phyloP scores from a whole-genome alignment of 2,888 invertebrate species.

The Andricus quercusramuli region DNA sequence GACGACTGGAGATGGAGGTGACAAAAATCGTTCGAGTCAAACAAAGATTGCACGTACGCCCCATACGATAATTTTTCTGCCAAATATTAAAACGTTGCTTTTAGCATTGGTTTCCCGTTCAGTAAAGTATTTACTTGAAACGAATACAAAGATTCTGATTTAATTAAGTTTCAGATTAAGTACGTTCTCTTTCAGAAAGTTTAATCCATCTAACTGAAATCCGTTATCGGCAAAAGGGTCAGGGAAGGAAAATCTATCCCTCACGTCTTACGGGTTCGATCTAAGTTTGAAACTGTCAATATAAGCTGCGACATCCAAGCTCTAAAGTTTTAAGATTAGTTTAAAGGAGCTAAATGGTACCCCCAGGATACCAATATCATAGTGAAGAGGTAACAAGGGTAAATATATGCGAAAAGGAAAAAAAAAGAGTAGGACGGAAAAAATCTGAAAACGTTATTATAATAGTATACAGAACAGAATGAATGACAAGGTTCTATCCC shows the following conservation, averaged over 20 bases:
- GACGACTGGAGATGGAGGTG: too few species aligned
- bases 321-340: slow-evolving; percentile 50
- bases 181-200: slow-evolving; percentile 13
- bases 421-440: not conserved
- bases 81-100: too few species aligned
- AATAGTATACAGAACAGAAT: too few species aligned
- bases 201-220: not conserved
- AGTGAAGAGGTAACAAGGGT: not conserved
- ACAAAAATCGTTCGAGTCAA: too few species aligned
- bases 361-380: slow-evolving; percentile 31
- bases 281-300: slow-evolving; percentile 54
- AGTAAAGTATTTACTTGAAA: not conserved
- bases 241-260: slow-evolving; percentile 44
- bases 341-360: slow-evolving; percentile 28
- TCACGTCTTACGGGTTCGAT: slow-evolving; percentile 56
- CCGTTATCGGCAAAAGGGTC: slow-evolving; percentile 1
- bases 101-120: too few species aligned
- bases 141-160: not conserved
- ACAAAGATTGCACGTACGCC: too few species aligned
- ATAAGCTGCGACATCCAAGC: slow-evolving; percentile 49
- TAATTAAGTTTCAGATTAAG: not conserved
- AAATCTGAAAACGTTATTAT: not conserved
- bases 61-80: too few species aligned
- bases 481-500: too few species aligned
- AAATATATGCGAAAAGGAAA: not conserved